phyloP scores from a whole-genome alignment of 2,888 invertebrate genomes.

The Lithosia quadra region DNA sequence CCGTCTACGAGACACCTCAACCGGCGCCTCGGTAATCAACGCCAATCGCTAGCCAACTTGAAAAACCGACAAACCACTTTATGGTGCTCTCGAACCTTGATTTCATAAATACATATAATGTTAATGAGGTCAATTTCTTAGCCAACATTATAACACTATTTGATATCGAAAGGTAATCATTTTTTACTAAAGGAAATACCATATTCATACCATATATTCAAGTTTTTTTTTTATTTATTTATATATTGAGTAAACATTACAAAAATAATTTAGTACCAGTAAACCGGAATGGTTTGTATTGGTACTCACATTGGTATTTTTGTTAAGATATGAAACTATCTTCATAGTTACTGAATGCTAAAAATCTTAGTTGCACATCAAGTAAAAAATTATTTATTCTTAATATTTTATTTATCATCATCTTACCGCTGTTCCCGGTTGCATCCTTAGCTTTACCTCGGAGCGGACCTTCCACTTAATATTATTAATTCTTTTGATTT shows the following conservation, averaged over 20 bases:
- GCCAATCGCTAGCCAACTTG: conserved; percentile 71
- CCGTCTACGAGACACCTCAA: conserved; percentile 81
- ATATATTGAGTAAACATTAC: too few species aligned
- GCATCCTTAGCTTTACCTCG: not conserved
- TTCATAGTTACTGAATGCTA: too few species aligned
- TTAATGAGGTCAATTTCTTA: conserved; percentile 31
- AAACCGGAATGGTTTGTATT: too few species aligned
- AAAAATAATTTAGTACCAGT: too few species aligned
- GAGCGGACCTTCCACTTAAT: not conserved
- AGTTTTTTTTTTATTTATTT: too few species aligned
- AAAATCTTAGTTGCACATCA: too few species aligned
- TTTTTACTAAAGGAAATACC: not conserved
- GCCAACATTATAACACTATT: not conserved
- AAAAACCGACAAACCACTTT: conserved; percentile 60
- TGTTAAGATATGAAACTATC: too few species aligned
- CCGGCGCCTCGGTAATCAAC: conserved; percentile 85
- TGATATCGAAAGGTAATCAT: not conserved
- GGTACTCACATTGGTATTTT: too few species aligned
- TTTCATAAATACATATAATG: conserved; percentile 46
- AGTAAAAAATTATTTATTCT: too few species aligned
- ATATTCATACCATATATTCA: not conserved
- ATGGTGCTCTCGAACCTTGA: conserved; percentile 52
- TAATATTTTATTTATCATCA: not conserved
- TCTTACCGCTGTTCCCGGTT: not conserved
- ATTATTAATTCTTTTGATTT: not conserved